Conservation (phyloP, 2,797 vertebrate species). For the Dicrostonyx torquatus region DNA sequence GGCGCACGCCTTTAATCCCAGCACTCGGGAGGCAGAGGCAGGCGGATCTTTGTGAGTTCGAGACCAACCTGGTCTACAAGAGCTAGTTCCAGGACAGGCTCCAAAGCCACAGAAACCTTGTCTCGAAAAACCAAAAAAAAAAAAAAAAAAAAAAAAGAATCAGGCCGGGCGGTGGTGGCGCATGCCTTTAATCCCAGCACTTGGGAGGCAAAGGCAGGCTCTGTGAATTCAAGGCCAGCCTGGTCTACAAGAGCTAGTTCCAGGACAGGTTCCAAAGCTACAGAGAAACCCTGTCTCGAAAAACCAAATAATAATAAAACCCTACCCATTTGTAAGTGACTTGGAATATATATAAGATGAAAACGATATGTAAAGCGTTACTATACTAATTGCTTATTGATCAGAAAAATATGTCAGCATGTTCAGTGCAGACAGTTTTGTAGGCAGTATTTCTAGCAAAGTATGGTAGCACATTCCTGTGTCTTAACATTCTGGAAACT, state of each 20-base stretch:
- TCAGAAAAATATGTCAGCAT: neutral
- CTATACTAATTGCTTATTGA: neutral
- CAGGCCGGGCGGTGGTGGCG: too few species aligned
- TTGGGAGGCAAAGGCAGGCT: too few species aligned
- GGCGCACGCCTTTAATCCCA: too few species aligned
- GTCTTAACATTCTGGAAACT: neutral
- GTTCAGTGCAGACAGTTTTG: neutral
- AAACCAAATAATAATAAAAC: neutral
- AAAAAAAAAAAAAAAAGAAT: neutral
- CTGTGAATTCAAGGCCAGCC: too few species aligned
- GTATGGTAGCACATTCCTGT: neutral
- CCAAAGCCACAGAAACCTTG: neutral
- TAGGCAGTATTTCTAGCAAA: neutral
- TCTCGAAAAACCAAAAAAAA: neutral
- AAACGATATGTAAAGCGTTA: neutral
- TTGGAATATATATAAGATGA: neutral
- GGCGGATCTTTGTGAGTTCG: too few species aligned
- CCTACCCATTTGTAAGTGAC: neutral
- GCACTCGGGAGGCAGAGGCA: too few species aligned
- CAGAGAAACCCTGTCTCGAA: too few species aligned
- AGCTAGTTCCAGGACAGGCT: too few species aligned
- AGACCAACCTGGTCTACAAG: too few species aligned
- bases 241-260: too few species aligned
- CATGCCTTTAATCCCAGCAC: too few species aligned
- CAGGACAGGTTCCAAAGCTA: neutral